Evolutionary conservation across 2,888 invertebrate species (phyloP), one percentile per base, ranked within the genome.

Genomic region (Thera obeliscata): DNA sequence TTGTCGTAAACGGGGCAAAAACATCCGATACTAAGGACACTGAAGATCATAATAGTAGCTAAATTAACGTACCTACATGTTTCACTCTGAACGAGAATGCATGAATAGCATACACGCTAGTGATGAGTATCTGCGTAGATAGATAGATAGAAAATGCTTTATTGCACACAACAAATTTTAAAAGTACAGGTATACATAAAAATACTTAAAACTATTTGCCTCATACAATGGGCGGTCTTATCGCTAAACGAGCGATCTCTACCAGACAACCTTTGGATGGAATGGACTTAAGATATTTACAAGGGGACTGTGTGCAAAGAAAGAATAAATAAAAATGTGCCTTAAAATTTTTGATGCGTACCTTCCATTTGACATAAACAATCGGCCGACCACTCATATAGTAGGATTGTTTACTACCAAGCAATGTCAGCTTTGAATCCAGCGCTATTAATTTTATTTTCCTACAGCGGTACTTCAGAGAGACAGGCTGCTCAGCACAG

Each of bases 1-100:
- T 78, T 77, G 80, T 84, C 86, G 84, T 87, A 83, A 87, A 81
- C 77, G 77, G 69, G 76, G 66, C 68, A 74, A 72, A 76, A 79
- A 74, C 78, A 77, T 64, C 74, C 70, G 71, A 74, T 72, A 72
- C 76, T 72, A 9, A 55, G 60, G 56, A 72, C 64, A 65, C 60
- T 61, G 56, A 64, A 46, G 60, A 59, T 57, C 50, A 61, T 64
- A 50, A 57, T 61, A 64, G 56, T 54, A 54, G 2, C 43, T 36
- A 55, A n/a, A 61, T 38, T 9, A 55, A 48, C 35, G 3, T 35
- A n/a, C 36, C 2, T 5, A 46, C 2, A 55, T 49, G 55, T 38
- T 36, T 56, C 56, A 61, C 65, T 61, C 22, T 4, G 22, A 56
- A 33, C 22, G 52, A 33, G 52, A 50, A 2, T 7, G 22, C 22